Evolutionary conservation across 2,797 vertebrate species (phyloP), one percentile per base, ranked within the genome.

Genomic region (Helostoma temminkii): DNA sequence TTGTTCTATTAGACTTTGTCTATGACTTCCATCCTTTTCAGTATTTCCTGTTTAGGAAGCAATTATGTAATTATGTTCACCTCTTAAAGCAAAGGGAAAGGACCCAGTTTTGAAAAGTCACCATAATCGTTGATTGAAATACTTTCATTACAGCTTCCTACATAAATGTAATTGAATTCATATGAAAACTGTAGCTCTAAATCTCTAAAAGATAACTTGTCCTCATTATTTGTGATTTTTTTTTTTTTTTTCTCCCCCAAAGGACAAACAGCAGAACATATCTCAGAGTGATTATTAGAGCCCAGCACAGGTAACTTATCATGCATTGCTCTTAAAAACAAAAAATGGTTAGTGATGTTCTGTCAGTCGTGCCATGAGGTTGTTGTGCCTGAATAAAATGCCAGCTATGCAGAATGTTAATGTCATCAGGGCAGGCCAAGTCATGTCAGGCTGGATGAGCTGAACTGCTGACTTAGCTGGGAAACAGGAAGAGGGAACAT

Each of bases 321-420:
- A 3, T 8, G 8, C n/a, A 3, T 37, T 37, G 28, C 53, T 50
- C 18, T 39, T 54, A n/a, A n/a, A n/a, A 30, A 30, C 4, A 30
- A 36, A 54, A 32, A 66, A 45, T 34, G 53, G 52, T 39, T 39
- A 28, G n/a, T 39, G 24, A 50, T 46, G 10, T 41, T 71, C 57
- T 57, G 41, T 80, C 56, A 8, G 61, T 64, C 36, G 26, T 69
- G 52, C 61, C 45, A 66, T 39, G 24, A 21, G 67, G 36, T 18
- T 67, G 42, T 30, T 62, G 52, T 48, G 34, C 34, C 57, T 2
- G 10, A 48, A 71, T 62, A 60, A 85, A 88, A 66, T 47, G 80
- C 77, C 67, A 75, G 66, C 74, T 43, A n/a, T 73, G 87, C 80
- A 84, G 74, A 87, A 89, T 85, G 76, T 47, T 80, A 82, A 86